Percentiles rank a stretch among this genome's conserved stretches.
Conservation (phyloP, 2,113 vertebrate species). For the Pedionomus torquatus region DNA sequence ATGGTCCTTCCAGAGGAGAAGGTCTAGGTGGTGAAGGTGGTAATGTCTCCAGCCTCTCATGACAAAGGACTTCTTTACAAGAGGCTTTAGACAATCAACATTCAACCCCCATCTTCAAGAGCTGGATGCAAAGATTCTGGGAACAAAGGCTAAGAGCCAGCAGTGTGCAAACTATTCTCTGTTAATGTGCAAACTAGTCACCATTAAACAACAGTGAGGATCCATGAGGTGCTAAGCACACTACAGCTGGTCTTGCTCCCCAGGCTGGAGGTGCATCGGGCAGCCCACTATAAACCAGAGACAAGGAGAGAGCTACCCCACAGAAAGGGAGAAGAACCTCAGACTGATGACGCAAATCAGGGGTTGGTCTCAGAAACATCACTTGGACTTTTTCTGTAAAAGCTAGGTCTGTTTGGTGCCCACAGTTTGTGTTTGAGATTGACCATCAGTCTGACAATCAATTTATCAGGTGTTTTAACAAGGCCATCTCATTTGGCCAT, state of each 20-base stretch:
- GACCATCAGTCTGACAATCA: neutral
- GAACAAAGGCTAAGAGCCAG: neutral
- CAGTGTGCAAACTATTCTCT: neutral
- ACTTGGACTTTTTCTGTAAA: neutral
- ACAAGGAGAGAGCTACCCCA: neutral
- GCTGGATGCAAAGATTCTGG: neutral
- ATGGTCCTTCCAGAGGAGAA: neutral
- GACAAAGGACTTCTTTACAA: neutral
- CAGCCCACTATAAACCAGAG: neutral
- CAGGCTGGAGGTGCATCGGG: neutral
- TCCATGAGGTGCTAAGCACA: neutral
- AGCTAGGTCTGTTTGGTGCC: neutral
- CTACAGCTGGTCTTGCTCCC: neutral
- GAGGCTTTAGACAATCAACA: neutral
- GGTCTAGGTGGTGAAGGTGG: neutral
- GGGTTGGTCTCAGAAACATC: neutral
- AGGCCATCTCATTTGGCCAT: neutral
- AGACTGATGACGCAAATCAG: neutral
- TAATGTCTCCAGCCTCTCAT: neutral
- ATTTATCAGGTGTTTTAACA: neutral
- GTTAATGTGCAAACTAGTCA: too few relatives aligned
- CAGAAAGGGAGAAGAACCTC: neutral
- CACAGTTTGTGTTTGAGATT: neutral
- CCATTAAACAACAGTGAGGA: neutral
- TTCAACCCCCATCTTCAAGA: neutral